These are phyloP conservation scores for Ostrea edulis DNA, from an alignment of 1,140 invertebrate genomes.

Conservation along the genomic window DNA sequence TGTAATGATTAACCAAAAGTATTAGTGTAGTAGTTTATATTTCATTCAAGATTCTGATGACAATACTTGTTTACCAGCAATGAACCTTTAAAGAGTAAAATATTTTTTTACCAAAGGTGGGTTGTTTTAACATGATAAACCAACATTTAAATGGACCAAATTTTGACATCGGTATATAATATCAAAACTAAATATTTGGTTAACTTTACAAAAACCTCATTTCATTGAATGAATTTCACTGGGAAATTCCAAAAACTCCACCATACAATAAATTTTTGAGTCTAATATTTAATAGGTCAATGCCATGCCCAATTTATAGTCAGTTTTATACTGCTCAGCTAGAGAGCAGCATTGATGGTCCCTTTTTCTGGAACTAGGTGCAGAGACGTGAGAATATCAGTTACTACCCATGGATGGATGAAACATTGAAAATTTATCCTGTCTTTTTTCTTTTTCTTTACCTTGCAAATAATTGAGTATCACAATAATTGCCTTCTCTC, in stretches of 20 bases:
- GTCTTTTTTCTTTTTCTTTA: neutral
- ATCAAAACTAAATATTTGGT: conserved; percentile 26
- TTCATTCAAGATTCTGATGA: neutral
- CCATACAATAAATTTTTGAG: neutral
- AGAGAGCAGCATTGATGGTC: neutral
- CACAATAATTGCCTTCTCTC: neutral
- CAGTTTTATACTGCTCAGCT: neutral
- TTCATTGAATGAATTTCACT: neutral
- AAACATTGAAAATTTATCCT: neutral
- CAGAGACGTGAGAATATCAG: neutral
- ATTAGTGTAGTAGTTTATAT: neutral
- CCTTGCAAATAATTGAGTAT: neutral
- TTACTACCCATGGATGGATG: neutral
- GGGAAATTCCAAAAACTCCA: neutral
- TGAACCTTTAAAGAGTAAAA: neutral
- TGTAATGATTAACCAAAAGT: too few species aligned
- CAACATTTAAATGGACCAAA: conserved; percentile 16
- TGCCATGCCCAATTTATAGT: neutral
- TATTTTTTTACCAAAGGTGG: neutral
- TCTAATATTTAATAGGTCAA: neutral
- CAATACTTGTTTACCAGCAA: neutral
- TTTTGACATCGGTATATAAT: neutral
- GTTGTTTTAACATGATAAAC: conserved; percentile 15
- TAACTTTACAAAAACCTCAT: neutral
- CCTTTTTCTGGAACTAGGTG: neutral